Conservation (phyloP, 2,888 invertebrate genomes). For the Merodon equestris region DNA sequence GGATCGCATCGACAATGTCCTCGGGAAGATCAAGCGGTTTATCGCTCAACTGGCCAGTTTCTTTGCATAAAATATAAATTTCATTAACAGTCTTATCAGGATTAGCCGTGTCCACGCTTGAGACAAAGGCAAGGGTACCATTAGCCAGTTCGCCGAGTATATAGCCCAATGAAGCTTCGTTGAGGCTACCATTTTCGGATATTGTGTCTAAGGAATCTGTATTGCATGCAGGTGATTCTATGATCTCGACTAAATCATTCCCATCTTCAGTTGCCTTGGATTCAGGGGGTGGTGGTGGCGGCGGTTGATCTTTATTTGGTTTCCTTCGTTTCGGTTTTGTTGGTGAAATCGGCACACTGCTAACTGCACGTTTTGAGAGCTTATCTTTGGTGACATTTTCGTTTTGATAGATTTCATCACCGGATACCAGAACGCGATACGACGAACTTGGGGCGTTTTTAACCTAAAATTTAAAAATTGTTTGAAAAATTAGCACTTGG, state of each 20-base stretch:
- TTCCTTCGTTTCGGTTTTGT: conserved; percentile 50
- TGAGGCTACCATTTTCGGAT: conserved; percentile 61
- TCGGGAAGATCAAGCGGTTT: conserved; percentile 77
- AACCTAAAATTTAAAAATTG: conserved; percentile 57
- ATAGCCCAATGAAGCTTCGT: conserved; percentile 74
- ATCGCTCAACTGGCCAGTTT: conserved; percentile 76
- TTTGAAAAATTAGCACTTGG: conserved; percentile 15
- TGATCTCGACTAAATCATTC: conserved; percentile 26
- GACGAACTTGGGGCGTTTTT: conserved; percentile 70
- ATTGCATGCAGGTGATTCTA: conserved; percentile 10
- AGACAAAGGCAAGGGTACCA: conserved; percentile 77
- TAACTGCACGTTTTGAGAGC: conserved; percentile 70
- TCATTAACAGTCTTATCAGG: conserved; percentile 75
- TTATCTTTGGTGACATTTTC: conserved; percentile 72
- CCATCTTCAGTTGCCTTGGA: conserved; percentile 16
- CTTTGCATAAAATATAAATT: conserved; percentile 76
- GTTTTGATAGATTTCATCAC: conserved; percentile 74
- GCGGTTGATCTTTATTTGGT: conserved; percentile 6
- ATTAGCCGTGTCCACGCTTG: conserved; percentile 74
- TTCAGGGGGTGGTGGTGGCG: background rate
- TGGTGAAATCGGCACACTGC: conserved; percentile 40
- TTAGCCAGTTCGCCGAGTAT: conserved; percentile 75
- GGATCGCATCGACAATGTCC: conserved; percentile 76
- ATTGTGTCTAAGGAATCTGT: conserved; percentile 20
- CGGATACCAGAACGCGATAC: conserved; percentile 71